Conservation (phyloP, 2,797 vertebrate species). For the Coccyzus lansbergi region DNA sequence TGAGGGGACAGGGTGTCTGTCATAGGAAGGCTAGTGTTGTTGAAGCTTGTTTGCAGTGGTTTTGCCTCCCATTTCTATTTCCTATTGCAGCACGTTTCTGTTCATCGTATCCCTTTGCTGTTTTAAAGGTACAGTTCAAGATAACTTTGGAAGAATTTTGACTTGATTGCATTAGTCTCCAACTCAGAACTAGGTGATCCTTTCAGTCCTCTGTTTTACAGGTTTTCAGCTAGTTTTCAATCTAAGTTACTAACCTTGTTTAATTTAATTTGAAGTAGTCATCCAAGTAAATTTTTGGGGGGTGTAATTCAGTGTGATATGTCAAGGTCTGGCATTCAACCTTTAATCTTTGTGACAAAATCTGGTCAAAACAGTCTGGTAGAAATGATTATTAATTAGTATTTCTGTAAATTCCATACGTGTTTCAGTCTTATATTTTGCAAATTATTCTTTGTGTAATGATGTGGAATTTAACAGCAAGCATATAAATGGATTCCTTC, state of each 20-base stretch:
- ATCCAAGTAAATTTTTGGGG: background rate
- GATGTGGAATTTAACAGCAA: background rate
- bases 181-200: background rate
- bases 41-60: background rate
- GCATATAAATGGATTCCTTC: background rate
- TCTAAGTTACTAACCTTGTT: background rate
- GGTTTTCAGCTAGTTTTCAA: background rate
- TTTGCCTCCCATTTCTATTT: background rate
- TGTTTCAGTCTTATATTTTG: background rate
- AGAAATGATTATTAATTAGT: background rate
- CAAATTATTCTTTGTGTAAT: background rate
- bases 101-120: background rate
- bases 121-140: background rate
- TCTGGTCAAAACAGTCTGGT: background rate
- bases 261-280: background rate
- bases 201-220: background rate
- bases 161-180: background rate
- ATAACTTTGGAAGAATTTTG: background rate
- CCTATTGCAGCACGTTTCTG: background rate
- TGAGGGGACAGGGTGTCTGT: background rate
- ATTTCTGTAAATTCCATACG: background rate
- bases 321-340: background rate
- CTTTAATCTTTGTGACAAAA: background rate
- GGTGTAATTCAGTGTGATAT: background rate
- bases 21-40: background rate